Evolutionary conservation across 2,113 vertebrate species (phyloP).

Genomic region (Hippocampus guttulatus): DNA sequence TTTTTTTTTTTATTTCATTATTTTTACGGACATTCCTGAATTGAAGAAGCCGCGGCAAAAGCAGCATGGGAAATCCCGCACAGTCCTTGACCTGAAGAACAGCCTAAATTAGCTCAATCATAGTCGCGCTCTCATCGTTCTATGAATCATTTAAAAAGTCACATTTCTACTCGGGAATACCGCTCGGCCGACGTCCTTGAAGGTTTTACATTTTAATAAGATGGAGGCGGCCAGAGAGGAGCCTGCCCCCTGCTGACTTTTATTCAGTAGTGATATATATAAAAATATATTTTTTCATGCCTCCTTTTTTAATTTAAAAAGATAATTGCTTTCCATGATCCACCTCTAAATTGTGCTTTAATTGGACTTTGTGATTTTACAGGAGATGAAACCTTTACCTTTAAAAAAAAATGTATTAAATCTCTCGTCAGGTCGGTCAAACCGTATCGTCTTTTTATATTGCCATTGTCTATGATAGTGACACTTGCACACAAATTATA

Average conservation of each 20-base stretch:
- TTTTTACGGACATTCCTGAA: neutral
- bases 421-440: neutral
- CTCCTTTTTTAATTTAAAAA: conserved; percentile 6
- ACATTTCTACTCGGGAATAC: conserved; percentile 24
- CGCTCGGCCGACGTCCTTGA: conserved; percentile 31
- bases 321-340: neutral
- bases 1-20: no score
- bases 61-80: neutral
- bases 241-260: conserved; percentile 12
- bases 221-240: conserved; percentile 22
- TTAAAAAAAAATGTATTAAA: neutral
- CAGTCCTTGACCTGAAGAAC: conserved; percentile 39
- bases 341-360: neutral
- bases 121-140: conserved; percentile 41
- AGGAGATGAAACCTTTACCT: neutral
- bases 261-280: neutral
- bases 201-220: conserved; percentile 42
- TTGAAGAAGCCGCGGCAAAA: neutral
- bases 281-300: no score
- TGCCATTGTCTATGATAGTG: neutral
- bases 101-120: conserved; percentile 39
- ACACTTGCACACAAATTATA: no score
- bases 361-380: neutral
- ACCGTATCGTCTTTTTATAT: neutral
- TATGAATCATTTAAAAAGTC: conserved; percentile 46